Percentiles rank a stretch among this genome's conserved stretches.
Evolutionary conservation across 1,140 invertebrate species (phyloP).

Genomic region (Danaus melanippus): DNA sequence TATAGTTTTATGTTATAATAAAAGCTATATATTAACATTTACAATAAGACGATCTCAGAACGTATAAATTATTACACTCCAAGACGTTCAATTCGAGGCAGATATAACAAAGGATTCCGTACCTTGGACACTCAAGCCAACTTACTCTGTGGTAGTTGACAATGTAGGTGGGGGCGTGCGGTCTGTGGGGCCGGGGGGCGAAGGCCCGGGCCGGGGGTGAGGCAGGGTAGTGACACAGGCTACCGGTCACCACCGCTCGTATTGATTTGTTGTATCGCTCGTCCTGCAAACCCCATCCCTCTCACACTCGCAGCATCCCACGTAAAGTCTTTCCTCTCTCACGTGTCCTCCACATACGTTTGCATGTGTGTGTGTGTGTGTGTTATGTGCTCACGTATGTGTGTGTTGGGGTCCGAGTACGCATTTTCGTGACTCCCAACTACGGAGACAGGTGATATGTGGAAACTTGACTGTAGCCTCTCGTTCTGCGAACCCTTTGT

Average conservation of each 20-base stretch:
- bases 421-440: slow-evolving; percentile 55
- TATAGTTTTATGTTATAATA: no score
- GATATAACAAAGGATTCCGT: slow-evolving; percentile 3
- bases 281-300: slow-evolving; percentile 63
- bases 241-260: slow-evolving; percentile 71
- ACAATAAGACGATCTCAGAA: no score
- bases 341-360: slow-evolving; percentile 53
- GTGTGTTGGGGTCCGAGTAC: slow-evolving; percentile 61
- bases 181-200: slow-evolving; percentile 34
- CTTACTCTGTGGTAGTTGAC: slow-evolving; percentile 62
- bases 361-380: slow-evolving; percentile 35
- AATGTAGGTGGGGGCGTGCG: slow-evolving; percentile 67
- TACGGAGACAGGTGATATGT: slow-evolving; percentile 36
- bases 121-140: slow-evolving; percentile 19
- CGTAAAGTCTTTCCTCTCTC: slow-evolving; percentile 30
- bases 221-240: slow-evolving; percentile 64
- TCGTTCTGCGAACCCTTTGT: slow-evolving; percentile 30
- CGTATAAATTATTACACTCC: no score
- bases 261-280: slow-evolving; percentile 72
- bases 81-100: no score
- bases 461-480: slow-evolving; percentile 31
- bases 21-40: no score
- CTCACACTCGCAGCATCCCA: slow-evolving; percentile 32
- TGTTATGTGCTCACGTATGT: slow-evolving; percentile 38
- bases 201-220: slow-evolving; percentile 6